Evolutionary conservation across 1,140 invertebrate genomes (phyloP).

Genomic region (Zaprionus camerounensis): DNA sequence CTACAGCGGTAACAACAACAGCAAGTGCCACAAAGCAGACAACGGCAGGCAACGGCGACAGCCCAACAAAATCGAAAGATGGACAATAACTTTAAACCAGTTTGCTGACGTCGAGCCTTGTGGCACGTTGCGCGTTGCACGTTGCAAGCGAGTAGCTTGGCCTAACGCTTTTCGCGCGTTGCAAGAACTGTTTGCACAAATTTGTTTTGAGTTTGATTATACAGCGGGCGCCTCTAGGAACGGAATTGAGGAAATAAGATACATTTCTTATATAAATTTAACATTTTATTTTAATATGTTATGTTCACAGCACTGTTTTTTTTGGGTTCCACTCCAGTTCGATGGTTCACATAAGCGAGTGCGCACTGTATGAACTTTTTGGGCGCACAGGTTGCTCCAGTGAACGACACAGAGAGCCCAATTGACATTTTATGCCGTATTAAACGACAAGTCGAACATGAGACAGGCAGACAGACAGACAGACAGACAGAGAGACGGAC

Average conservation of each 20-base stretch:
- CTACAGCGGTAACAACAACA: constrained; percentile 28
- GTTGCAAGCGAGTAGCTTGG: constrained; percentile 32
- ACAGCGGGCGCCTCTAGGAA: not conserved
- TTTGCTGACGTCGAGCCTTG: constrained; percentile 69
- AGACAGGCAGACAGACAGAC: constrained; percentile 29
- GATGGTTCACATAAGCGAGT: not conserved
- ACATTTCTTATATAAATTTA: not conserved
- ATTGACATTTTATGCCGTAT: constrained; percentile 80
- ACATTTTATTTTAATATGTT: not conserved
- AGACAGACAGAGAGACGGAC: constrained; percentile 52
- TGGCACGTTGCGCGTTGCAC: constrained; percentile 26
- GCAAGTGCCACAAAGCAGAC: constrained; percentile 59
- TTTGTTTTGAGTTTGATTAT: constrained; percentile 82
- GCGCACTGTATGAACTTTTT: constrained; percentile 44
- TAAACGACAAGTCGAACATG: constrained; percentile 58
- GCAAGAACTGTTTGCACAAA: constrained; percentile 64
- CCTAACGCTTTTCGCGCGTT: constrained; percentile 59
- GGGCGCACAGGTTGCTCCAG: constrained; percentile 60
- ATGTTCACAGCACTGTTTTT: not conserved
- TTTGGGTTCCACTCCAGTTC: not conserved
- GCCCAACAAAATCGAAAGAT: constrained; percentile 78
- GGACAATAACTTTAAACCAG: constrained; percentile 82
- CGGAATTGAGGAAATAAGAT: not conserved
- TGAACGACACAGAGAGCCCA: constrained; percentile 44
- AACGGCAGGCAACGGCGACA: constrained; percentile 46